Evolutionary conservation across 2,888 invertebrate genomes (phyloP), one percentile per base, ranked within the genome.

Genomic region (Leptinotarsa rubiginosa): DNA sequence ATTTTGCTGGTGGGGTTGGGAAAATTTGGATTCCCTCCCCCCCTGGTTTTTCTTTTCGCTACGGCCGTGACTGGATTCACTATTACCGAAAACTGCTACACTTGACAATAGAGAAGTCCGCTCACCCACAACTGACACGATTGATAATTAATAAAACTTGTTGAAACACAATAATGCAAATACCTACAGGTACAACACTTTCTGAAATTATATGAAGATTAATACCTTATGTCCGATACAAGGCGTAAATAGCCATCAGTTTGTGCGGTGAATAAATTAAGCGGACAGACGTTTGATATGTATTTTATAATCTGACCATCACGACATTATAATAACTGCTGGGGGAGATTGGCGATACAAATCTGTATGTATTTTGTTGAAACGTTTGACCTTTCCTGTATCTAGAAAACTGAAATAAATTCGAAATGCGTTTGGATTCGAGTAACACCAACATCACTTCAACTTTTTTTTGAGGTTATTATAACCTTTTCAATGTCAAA

Each of bases 191-290:
- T 70, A 62, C 59, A 72, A 76, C 71, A 67, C 64, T 70, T 72
- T 74, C 74, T 56, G 69, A 72, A 54, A 74, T 72, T 62, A 65
- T 72, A 70, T 49, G 67, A 76, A 75, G 74, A 76, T 76, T 76
- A 75, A 78, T 76, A 72, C 71, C 73, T 72, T 59, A 47, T 65
- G 62, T 59, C 70, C 69, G 75, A 67, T 72, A 75, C 73, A 66
- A 77, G 71, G 71, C 75, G 72, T 75, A 77, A 77, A 77, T 75
- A 74, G 70, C 72, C 71, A 69, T 76, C 76, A 74, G 67, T 64
- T 75, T 70, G 64, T 68, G 59, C 62, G 54, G 54, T 59, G 75
- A 75, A 72, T 75, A 75, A 72, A 67, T 75, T 73, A 74, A 66
- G 20, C n/a, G 66, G 65, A 70, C 50, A 49, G 72, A 66, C 67